These are phyloP conservation scores for Trichomalopsis sarcophagae DNA, from an alignment of 1,140 invertebrate genomes.

Conservation along the genomic window DNA sequence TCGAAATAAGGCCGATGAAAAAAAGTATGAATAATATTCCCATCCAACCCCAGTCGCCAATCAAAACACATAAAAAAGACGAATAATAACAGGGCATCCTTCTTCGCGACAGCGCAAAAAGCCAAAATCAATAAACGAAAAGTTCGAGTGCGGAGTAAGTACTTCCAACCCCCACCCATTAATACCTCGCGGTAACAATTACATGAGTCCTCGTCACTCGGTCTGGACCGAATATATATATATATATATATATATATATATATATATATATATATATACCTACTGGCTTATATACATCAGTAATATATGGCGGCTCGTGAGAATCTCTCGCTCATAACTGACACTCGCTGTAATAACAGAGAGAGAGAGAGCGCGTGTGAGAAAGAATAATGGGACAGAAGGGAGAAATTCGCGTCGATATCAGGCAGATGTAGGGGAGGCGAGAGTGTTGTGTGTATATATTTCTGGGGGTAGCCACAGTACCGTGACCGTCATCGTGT, in stretches of 20 bases:
- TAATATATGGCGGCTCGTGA: constrained; percentile 13
- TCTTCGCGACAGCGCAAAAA: neutral
- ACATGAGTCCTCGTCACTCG: constrained; percentile 10
- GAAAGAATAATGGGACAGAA: constrained; percentile 56
- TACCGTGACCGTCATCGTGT: constrained; percentile 13
- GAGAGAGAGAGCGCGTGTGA: constrained; percentile 30
- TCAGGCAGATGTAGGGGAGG: neutral
- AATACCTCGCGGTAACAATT: constrained; percentile 27
- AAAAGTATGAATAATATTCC: neutral
- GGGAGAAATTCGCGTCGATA: constrained; percentile 49
- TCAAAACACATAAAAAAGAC: neutral
- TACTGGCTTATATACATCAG: neutral
- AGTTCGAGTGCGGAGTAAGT: neutral
- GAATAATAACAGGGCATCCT: neutral
- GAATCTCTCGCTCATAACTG: constrained; percentile 43
- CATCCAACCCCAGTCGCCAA: neutral
- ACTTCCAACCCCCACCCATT: neutral
- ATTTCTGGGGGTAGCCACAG: constrained; percentile 22
- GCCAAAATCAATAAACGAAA: constrained; percentile 7
- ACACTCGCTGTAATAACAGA: constrained; percentile 39
- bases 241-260: neutral
- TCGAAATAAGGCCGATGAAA: neutral
- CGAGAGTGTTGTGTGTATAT: too few relatives aligned
- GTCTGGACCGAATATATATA: neutral
- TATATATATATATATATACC: neutral